phyloP scores from a whole-genome alignment of 37 sponge, comb jelly and placozoan genomes.

The Halichondria panicea region DNA sequence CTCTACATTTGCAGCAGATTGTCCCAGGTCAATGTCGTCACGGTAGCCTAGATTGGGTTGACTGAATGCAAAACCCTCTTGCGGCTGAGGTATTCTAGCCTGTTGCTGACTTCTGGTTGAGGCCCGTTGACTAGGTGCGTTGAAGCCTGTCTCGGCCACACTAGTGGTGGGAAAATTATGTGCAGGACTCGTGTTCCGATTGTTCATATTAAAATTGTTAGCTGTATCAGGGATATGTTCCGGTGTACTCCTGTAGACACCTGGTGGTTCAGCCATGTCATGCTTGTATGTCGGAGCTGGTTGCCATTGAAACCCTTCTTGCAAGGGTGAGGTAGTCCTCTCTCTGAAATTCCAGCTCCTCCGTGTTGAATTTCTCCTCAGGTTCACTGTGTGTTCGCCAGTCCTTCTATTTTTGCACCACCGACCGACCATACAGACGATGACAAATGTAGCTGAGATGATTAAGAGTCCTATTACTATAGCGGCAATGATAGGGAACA shows the following conservation, averaged over 20 bases:
- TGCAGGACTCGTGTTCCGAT: not conserved
- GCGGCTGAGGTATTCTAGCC: not conserved
- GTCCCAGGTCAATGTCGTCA: too few relatives aligned
- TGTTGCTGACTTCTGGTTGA: not conserved
- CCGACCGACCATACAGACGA: not conserved
- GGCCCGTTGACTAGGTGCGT: not conserved
- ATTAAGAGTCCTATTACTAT: not conserved
- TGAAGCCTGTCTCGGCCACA: not conserved
- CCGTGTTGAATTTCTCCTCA: too few relatives aligned
- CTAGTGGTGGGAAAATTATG: not conserved
- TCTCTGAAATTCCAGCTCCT: too few relatives aligned
- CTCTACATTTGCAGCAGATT: not conserved
- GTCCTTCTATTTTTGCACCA: not conserved
- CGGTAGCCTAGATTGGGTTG: conserved; percentile 7
- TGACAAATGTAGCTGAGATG: not conserved
- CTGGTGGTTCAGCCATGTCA: not conserved
- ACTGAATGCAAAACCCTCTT: conserved; percentile 9
- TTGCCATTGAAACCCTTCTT: conserved; percentile 2
- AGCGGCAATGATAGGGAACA: conserved; percentile 10
- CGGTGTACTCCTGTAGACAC: conserved; percentile 2
- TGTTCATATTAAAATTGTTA: not conserved
- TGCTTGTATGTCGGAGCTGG: not conserved
- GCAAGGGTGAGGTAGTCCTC: not conserved
- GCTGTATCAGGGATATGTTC: not conserved
- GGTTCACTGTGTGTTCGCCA: not conserved